A percentile compares a stretch with the other conserved stretches of the same genome.
phyloP scores from a whole-genome alignment of 2,888 invertebrate species.

The Fragum fragum region DNA sequence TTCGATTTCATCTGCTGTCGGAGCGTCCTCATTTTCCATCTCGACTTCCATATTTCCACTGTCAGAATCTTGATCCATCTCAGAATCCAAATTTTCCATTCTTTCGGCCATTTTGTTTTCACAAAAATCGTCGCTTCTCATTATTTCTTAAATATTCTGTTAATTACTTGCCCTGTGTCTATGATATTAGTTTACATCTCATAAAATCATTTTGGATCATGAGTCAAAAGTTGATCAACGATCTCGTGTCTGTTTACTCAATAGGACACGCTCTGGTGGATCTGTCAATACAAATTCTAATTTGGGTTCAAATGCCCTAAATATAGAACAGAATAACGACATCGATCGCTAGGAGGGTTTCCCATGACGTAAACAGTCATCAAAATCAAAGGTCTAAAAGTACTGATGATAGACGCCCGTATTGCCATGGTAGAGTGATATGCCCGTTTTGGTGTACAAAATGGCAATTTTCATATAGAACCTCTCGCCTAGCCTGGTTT shows the following conservation, averaged over 20 bases:
- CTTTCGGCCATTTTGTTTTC: constrained; percentile 65
- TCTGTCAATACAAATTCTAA: constrained; percentile 10
- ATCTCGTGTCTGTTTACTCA: constrained; percentile 25
- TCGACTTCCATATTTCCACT: constrained; percentile 52
- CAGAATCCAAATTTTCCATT: constrained; percentile 52
- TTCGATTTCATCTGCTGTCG: constrained; percentile 60
- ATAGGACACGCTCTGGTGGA: constrained; percentile 15
- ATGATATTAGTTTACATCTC: not conserved
- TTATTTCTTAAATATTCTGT: not conserved
- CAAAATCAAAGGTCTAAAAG: too few species aligned
- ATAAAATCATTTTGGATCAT: not conserved
- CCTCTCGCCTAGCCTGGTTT: too few species aligned
- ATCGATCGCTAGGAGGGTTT: constrained; percentile 31
- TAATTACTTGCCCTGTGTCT: too few species aligned
- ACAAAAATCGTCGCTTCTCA: constrained; percentile 27
- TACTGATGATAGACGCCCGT: too few species aligned
- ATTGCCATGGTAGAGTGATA: too few species aligned
- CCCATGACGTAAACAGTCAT: constrained; percentile 17
- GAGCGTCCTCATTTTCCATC: constrained; percentile 42
- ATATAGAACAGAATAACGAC: constrained; percentile 51
- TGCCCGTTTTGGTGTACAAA: too few species aligned
- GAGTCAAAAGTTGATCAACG: not conserved
- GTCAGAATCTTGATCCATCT: constrained; percentile 65
- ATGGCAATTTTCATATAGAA: too few species aligned
- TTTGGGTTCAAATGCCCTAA: constrained; percentile 30